phyloP scores from a whole-genome alignment of 2,888 invertebrate species.

The Stenolophus ochropezus region DNA sequence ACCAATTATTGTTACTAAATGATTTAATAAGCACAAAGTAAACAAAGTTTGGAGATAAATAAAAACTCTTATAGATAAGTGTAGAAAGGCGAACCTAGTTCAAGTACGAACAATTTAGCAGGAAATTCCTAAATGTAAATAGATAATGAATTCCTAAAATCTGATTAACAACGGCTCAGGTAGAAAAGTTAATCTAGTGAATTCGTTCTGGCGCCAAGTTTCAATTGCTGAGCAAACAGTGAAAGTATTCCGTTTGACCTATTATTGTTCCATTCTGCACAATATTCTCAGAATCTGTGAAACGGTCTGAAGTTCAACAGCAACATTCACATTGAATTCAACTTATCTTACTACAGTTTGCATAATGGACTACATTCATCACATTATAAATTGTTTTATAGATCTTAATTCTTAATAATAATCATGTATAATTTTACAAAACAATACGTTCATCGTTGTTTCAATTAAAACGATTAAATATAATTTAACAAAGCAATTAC shows the following conservation, averaged over 20 bases:
- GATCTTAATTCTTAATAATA: no score
- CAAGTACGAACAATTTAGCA: not conserved
- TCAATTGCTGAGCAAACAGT: no score
- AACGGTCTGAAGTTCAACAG: not conserved
- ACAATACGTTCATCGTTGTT: no score
- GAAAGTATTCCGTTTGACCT: not conserved
- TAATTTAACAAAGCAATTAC: no score
- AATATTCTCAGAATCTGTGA: not conserved
- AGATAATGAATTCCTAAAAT: conserved; percentile 25
- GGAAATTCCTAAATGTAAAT: not conserved
- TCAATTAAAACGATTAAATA: no score
- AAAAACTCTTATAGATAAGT: not conserved
- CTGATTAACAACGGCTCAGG: not conserved
- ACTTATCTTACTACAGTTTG: no score
- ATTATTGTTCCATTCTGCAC: not conserved
- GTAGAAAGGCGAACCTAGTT: not conserved
- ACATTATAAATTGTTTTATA: no score
- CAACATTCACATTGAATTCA: no score
- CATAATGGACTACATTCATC: no score
- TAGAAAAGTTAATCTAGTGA: not conserved
- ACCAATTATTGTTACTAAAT: not conserved
- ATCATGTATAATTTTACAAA: no score
- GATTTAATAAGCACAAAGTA: not conserved
- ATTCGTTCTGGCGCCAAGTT: not conserved
- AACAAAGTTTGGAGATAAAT: not conserved